phyloP scores from a whole-genome alignment of 2,797 vertebrate genomes.

The Telmatherina bonti region DNA sequence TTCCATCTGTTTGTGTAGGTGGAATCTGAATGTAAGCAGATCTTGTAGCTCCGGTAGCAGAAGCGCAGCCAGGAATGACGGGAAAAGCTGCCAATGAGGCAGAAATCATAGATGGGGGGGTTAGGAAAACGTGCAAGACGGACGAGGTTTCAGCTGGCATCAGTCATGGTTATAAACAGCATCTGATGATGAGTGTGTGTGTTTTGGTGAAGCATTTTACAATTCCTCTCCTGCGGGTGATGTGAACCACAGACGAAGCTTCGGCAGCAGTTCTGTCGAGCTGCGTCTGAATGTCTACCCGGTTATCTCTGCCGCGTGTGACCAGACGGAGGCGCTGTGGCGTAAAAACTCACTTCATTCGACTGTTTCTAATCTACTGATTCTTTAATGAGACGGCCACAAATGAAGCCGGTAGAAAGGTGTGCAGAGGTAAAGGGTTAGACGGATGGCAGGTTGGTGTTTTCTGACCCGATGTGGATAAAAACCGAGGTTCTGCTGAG shows the following conservation, averaged over 20 bases:
- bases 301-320: slow-evolving; percentile 16
- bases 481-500: no score
- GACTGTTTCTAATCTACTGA: neutral
- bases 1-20: slow-evolving; percentile 25
- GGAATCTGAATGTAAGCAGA: slow-evolving; percentile 35
- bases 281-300: neutral
- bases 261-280: slow-evolving; percentile 9
- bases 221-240: neutral
- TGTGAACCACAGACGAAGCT: neutral
- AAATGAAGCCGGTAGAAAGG: no score
- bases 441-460: no score
- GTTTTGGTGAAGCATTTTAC: neutral
- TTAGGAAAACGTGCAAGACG: slow-evolving; percentile 4
- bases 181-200: neutral
- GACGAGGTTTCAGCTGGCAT: neutral
- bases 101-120: slow-evolving; percentile 34
- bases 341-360: neutral
- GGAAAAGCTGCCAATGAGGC: slow-evolving; percentile 32
- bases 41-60: slow-evolving; percentile 11
- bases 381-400: no score
- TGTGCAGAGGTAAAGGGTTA: no score
- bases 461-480: neutral
- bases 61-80: slow-evolving; percentile 9
- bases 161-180: neutral
- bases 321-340: neutral